Percentiles rank a stretch among this genome's conserved stretches.
Conservation (phyloP, 2,888 invertebrate species). For the Amiota minor region DNA sequence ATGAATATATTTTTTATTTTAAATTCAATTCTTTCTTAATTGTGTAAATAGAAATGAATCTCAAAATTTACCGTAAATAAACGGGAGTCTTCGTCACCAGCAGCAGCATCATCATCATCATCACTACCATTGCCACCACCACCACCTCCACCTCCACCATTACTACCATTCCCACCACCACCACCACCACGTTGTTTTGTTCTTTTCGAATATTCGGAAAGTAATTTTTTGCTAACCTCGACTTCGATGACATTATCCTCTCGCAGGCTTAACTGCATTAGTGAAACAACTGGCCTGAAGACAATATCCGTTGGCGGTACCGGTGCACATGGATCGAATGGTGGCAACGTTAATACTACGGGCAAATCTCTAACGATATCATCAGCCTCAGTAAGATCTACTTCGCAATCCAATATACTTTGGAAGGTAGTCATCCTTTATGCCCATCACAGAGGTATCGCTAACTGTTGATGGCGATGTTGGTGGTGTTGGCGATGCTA, state of each 20-base stretch:
- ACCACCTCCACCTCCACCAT: not conserved
- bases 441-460: too few species aligned
- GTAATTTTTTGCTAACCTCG: constrained; percentile 64
- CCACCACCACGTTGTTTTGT: constrained; percentile 6
- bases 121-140: not conserved
- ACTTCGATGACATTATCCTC: constrained; percentile 68
- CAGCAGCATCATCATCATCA: not conserved
- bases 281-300: constrained; percentile 69
- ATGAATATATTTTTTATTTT: not conserved
- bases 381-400: constrained; percentile 33
- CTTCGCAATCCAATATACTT: too few species aligned
- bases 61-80: not conserved
- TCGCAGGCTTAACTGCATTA: constrained; percentile 67
- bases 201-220: constrained; percentile 55
- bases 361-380: constrained; percentile 61
- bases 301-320: constrained; percentile 63
- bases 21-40: not conserved
- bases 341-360: constrained; percentile 65
- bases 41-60: not conserved
- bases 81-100: not conserved
- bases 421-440: too few species aligned
- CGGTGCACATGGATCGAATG: constrained; percentile 67
- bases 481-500: too few species aligned
- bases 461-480: too few species aligned
- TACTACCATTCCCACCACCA: too few species aligned